Evolutionary conservation across 2,113 vertebrate species (phyloP).

Genomic region (Gnathonemus echidnorhynchus): DNA sequence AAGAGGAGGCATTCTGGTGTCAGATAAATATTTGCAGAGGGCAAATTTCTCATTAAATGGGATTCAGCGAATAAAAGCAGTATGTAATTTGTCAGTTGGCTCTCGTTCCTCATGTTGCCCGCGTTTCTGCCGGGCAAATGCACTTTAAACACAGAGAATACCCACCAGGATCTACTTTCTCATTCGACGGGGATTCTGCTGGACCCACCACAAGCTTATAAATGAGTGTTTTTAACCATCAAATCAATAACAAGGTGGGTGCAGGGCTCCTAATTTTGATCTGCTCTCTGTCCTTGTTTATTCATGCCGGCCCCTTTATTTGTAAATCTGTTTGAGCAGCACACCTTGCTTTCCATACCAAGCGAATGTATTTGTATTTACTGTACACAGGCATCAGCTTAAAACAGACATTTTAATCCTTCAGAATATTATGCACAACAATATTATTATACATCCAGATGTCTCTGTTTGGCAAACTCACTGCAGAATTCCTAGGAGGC

Average conservation of each 20-base stretch:
- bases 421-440: background rate
- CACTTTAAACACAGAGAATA: constrained; percentile 16
- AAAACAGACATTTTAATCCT: background rate
- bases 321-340: background rate
- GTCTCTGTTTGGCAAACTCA: background rate
- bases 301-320: background rate
- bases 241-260: constrained; percentile 17
- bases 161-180: background rate
- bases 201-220: constrained; percentile 10
- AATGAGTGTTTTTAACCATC: constrained; percentile 25
- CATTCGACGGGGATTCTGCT: constrained; percentile 3
- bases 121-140: background rate
- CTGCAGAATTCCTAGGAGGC: background rate
- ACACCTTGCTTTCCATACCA: background rate
- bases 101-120: background rate
- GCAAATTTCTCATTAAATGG: constrained; percentile 13
- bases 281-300: background rate
- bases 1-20: constrained; percentile 6
- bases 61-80: background rate
- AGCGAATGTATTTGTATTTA: background rate
- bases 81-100: constrained; percentile 10
- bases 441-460: background rate
- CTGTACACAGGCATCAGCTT: background rate
- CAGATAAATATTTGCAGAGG: constrained; percentile 14
- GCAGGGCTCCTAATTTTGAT: background rate